Conservation (phyloP, 2,113 vertebrate genomes). For the Lates calcarifer region DNA sequence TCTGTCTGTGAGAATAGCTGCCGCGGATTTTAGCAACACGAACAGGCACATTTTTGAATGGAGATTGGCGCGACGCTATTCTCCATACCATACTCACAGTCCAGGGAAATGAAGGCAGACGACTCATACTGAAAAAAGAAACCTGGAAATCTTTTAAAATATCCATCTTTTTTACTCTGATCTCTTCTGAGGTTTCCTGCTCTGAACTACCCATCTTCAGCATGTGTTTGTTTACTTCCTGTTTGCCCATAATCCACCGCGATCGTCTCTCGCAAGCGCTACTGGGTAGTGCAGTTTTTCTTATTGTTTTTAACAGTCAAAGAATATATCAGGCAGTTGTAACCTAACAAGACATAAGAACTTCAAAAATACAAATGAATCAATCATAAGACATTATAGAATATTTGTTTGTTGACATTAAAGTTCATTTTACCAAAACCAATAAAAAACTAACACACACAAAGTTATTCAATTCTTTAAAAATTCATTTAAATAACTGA, state of each 20-base stretch:
- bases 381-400: no score
- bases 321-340: no score
- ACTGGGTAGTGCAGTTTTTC: conserved; percentile 61
- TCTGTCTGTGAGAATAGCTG: not conserved
- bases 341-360: no score
- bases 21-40: fast-evolving
- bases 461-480: no score
- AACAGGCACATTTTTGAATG: not conserved
- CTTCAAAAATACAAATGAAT: no score
- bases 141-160: conserved; percentile 65
- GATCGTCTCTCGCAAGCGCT: fast-evolving
- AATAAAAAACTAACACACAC: no score
- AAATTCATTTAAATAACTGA: not conserved
- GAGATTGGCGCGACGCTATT: fast-evolving
- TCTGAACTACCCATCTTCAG: conserved; percentile 34
- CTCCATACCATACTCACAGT: conserved; percentile 65
- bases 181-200: not conserved
- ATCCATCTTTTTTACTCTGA: not conserved
- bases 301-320: no score
- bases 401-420: no score
- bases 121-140: conserved; percentile 80
- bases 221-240: conserved; percentile 59
- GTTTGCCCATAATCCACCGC: conserved; percentile 39
- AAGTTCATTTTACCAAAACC: no score
- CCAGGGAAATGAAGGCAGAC: conserved; percentile 79